Base-by-base conservation (phyloP, 1,140 invertebrate genomes). In the Calephelis virginiensis region DNA sequence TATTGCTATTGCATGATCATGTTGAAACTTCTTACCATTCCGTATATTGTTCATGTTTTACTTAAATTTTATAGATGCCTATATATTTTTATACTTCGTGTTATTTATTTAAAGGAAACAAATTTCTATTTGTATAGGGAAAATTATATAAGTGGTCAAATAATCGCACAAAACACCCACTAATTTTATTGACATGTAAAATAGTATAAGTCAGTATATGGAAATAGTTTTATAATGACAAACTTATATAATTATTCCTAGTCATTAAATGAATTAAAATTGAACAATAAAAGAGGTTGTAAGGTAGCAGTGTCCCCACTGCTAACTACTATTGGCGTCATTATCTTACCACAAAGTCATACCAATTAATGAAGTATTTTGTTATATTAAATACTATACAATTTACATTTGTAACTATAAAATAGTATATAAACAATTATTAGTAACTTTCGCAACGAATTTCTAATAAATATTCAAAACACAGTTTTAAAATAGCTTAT, bases 11-110 rank as follows among this genome's bases (percentile, higher is more conserved):
- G 66, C 72, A 71, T 77, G 73, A 74, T 77, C 63, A 76, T 74
- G 72, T 76, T 76, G 71, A 75, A 68, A 79, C 81, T 85, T 85
- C 79, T 79, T 76, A 78, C 71, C 81, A 85, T 85, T 85, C 81
- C 79, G 81, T 77, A 71, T 80, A 77, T 78, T 80, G 72, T 76
- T 73, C 72, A 77, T 75, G 70, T 76, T 73, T 73, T 76, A 67
- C 72, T 73, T 73, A 74, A 73, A 72, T 72, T 71, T 74, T 78
- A 78, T 76, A 74, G 70, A 74, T 64, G 76, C 66, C 69, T 76
- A 74, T 70, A 70, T 78, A 78, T 78, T 78, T 78, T 76, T 78
- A 71, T 78, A 78, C 72, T 67, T 70, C 71, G 61, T 73, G 70
- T 71, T 73, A 71, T 50, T 68, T 66, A 71, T 70, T 56, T 66